These are phyloP conservation scores for Congeria kusceri DNA, from an alignment of 2,888 invertebrate species.

Conservation along the genomic window DNA sequence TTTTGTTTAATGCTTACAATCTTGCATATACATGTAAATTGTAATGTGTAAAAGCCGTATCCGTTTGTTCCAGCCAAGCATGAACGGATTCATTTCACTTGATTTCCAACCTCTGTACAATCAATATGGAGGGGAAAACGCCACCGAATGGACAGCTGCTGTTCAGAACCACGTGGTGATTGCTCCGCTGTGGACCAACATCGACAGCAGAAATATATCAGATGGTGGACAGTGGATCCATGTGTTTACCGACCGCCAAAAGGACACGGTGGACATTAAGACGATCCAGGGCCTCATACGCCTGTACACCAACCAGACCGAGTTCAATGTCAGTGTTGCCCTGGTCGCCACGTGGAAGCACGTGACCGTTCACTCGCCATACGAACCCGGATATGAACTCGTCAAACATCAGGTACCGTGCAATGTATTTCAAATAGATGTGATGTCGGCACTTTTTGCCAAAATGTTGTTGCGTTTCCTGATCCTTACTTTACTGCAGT, in stretches of 20 bases:
- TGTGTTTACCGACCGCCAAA: neutral
- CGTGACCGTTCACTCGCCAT: neutral
- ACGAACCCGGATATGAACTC: neutral
- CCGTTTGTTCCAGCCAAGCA: neutral
- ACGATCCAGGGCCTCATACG: neutral
- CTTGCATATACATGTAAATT: no score
- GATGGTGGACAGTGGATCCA: neutral
- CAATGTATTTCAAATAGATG: no score
- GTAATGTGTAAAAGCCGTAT: no score
- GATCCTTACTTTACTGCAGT: no score
- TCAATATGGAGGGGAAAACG: neutral
- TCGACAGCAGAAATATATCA: neutral
- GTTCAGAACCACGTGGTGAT: neutral
- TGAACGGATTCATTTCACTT: neutral
- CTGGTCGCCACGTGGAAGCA: neutral
- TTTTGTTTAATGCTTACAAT: no score
- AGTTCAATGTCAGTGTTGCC: conserved; percentile 7
- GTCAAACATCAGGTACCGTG: no score
- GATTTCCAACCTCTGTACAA: neutral
- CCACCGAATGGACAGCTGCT: neutral
- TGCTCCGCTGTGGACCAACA: neutral
- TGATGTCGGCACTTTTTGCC: no score
- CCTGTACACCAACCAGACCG: neutral
- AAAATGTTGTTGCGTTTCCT: no score
- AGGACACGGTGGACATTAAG: neutral